Percentiles rank a stretch among this genome's conserved stretches.
Conservation (phyloP, 2,113 vertebrate genomes). For the Galbula dea region DNA sequence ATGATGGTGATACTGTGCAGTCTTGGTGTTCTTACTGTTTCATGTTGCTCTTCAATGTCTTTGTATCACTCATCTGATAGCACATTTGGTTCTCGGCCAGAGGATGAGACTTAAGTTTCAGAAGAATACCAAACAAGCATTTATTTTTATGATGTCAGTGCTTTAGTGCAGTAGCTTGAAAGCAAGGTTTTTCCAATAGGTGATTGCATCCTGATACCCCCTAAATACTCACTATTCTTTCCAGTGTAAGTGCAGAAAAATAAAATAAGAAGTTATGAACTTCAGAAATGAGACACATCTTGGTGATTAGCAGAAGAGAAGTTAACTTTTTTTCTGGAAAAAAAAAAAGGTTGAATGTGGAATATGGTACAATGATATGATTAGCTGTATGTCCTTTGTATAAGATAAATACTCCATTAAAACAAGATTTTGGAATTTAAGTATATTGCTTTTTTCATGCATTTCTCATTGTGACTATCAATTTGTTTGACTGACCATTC, state of each 20-base stretch:
- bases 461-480: neutral
- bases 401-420: neutral
- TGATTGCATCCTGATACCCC: neutral
- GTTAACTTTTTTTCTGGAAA: neutral
- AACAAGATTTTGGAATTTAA: neutral
- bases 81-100: slow-evolving; percentile 53
- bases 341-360: neutral
- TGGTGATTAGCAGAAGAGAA: neutral
- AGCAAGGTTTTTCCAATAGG: neutral
- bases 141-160: neutral
- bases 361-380: neutral
- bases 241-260: neutral
- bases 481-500: neutral
- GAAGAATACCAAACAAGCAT: slow-evolving; percentile 55
- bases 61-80: slow-evolving; percentile 40
- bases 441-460: neutral
- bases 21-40: neutral
- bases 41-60: neutral
- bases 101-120: slow-evolving; percentile 25
- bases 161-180: neutral
- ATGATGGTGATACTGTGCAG: slow-evolving; percentile 9
- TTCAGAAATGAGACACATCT: neutral
- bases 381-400: neutral
- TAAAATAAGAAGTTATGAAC: neutral
- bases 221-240: neutral